Evolutionary conservation across 2,888 invertebrate species (phyloP), one percentile per base, ranked within the genome.

Genomic region (Drosophila nr. perissopoda): DNA sequence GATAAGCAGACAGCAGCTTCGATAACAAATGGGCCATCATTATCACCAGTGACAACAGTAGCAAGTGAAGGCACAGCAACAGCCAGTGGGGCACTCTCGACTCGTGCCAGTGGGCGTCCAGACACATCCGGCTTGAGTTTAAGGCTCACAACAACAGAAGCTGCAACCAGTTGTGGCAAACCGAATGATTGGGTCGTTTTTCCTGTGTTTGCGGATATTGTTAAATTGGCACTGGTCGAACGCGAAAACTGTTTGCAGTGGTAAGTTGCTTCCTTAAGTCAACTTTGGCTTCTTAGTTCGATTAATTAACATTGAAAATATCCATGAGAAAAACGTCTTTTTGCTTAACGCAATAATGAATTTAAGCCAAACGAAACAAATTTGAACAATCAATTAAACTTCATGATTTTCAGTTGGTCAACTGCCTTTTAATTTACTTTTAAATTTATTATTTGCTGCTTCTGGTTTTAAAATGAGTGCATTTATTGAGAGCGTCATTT

Each of bases 131-230:
- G 69, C 61, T 69, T 66, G 71, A 74, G 66, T 80, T 25, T 31
- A 38, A 49, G 13, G 49, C 65, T 31, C 13, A 31, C 86, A 27
- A 4, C 61, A 52, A 16, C 56, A 52, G 6, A 29, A 38, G 27
- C 63, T 49, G 42, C 11, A 38, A 16, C 34, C 36, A 36, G 18
- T 48, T 48, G 60, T 51, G 51, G 21, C 33, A 77, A 66, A 31
- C 77, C 62, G 11, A 77, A 66, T 49, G 76, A 77, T 70, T 93
- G 93, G 93, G 92, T 93, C 85, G 93, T 92, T 82, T 92, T 93
- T 83, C 93, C 93, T 70, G 93, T 93, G 74, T 93, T 92, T 91
- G 91, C 92, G 80, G 93, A 93, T 90, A 93, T 93, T 90, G 92
- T 93, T 82, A 92, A 93, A 91, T 91, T 93, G 82, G 93, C 93